A percentile compares a stretch with the other conserved stretches of the same genome.
phyloP scores from a whole-genome alignment of 2,113 vertebrate species.

The Anolis sagrei region DNA sequence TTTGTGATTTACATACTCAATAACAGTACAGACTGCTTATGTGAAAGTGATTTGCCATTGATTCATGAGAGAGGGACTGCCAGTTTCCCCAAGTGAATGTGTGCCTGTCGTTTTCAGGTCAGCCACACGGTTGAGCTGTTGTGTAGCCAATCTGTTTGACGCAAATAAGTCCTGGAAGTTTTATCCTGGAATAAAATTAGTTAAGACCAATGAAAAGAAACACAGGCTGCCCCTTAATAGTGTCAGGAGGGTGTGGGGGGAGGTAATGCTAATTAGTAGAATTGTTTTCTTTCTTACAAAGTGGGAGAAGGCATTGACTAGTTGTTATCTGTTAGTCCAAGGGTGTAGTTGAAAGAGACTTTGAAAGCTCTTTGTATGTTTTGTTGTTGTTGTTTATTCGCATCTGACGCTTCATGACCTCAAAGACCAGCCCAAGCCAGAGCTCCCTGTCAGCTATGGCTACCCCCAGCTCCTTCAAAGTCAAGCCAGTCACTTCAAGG shows the following conservation, averaged over 20 bases:
- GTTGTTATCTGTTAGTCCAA: background rate
- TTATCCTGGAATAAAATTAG: constrained; percentile 13
- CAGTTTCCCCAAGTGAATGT: background rate
- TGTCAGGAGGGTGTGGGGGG: background rate
- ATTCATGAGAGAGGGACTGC: background rate
- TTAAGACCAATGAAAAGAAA: background rate
- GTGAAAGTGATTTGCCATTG: background rate
- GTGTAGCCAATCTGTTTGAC: constrained; percentile 35
- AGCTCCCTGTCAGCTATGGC: too few relatives aligned
- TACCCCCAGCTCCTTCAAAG: too few relatives aligned
- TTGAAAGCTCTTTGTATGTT: background rate
- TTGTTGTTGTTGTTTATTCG: too few relatives aligned
- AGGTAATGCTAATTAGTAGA: background rate
- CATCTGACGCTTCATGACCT: too few relatives aligned
- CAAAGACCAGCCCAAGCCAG: too few relatives aligned
- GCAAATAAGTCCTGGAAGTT: constrained; percentile 19
- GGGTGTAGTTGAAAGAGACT: background rate
- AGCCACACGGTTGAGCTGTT: constrained; percentile 57
- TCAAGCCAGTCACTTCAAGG: too few relatives aligned
- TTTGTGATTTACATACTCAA: background rate
- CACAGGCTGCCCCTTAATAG: background rate
- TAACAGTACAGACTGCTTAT: background rate
- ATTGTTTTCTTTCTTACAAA: background rate
- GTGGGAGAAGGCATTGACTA: background rate
- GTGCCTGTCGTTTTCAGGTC: constrained; percentile 36